Base-by-base conservation (phyloP, 2,797 vertebrate genomes). In the Schizopygopsis pylzovi region DNA sequence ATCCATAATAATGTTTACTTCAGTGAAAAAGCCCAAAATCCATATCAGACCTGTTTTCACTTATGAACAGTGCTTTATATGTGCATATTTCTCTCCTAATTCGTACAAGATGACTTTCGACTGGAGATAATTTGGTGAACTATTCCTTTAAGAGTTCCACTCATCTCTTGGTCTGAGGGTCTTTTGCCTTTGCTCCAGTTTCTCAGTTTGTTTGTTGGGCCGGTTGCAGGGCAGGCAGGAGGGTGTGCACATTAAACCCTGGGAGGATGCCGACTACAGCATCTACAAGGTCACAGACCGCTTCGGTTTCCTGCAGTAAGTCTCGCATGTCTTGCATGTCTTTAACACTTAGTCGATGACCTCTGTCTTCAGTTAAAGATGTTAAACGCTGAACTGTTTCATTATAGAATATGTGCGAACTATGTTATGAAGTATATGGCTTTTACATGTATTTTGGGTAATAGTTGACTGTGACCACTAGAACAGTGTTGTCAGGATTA, bases 231-330 rank as follows among this genome's bases (percentile, higher is more conserved):
- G 96, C 84, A 95, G 96, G 83, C 94, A 96, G 81, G 95, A 96
- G 39, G 96, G 96, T 25, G 93, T 96, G 91, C 92, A 92, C 28
- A 96, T 97, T 90, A 96, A 98, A 92, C 96, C 95, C 0, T 96
- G 97, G 97, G 97, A 98, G 91, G 97, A 99, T 93, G 95, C 96
- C 0, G 93, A 97, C 92, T 97, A 96, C 90, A 93, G 91, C 0
- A 93, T 98, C 83, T 97, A 96, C 91, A 97, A 97, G 92, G 95
- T 97, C 91, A 97, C 96, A 2, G 97, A 98, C 91, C 96, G 97
- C 37, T 97, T 97, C 73, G 96, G 97, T 90, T 98, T 97, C 93
- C 92, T 97, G 91, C 97, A 97, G 97, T 98, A 95, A 97, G 97
- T 96, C 39, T 54, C 12, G 15, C n/a, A 20, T 49, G 20, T 41